These are phyloP conservation scores for Ernsta delagoae DNA, from an alignment of 2,888 invertebrate genomes.

Conservation along the genomic window DNA sequence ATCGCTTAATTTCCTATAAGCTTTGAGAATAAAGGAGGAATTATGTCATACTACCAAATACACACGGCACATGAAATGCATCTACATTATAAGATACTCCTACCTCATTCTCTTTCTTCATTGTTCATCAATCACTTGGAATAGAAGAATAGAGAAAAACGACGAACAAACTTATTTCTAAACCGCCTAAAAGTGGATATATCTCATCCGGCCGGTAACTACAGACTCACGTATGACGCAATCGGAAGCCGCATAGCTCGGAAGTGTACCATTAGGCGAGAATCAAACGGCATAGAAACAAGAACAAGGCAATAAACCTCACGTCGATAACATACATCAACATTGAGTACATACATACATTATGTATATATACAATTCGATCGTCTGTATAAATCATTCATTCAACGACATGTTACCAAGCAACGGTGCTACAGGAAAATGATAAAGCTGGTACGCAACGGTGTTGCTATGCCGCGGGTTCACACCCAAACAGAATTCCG, in stretches of 20 bases:
- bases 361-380: no score
- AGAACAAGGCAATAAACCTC: slow-evolving; percentile 13
- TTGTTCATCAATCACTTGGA: neutral
- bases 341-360: neutral
- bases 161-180: slow-evolving; percentile 2
- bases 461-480: no score
- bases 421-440: no score
- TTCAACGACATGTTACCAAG: no score
- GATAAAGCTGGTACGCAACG: no score
- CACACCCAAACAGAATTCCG: no score
- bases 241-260: slow-evolving; percentile 18
- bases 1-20: no score
- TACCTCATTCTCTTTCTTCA: neutral
- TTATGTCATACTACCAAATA: no score
- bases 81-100: no score
- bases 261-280: slow-evolving; percentile 15
- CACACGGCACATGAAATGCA: neutral
- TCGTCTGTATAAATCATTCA: no score
- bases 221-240: slow-evolving; percentile 6
- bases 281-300: slow-evolving; percentile 19
- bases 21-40: no score
- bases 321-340: slow-evolving; percentile 2
- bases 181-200: slow-evolving; percentile 13
- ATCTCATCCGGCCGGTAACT: neutral
- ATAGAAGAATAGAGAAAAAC: neutral